Evolutionary conservation across 2,113 vertebrate species (phyloP), one percentile per base, ranked within the genome.

Genomic region (Myodes glareolus): DNA sequence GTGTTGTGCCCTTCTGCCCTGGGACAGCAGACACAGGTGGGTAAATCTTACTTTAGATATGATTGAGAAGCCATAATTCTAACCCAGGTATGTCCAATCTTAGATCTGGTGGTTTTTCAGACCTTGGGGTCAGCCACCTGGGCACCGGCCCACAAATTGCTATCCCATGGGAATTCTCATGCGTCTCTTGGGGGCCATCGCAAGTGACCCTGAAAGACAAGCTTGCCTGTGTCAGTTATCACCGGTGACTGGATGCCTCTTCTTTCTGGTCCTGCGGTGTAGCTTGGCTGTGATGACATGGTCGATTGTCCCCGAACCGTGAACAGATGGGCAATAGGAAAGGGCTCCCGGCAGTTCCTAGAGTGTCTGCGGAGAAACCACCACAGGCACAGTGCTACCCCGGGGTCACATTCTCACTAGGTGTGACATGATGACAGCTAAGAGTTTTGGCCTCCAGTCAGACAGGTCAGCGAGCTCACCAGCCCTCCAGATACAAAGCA

Each of bases 71-170:
- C 8, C 42, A 0, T 23, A 27, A 7, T 76, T 55, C 33, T 7
- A 21, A 2, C 42, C 42, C 5, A 1, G 52, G 13, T 39, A 1
- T 4, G 39, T 45, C 86, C 39, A 19, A 5, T 23, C 36, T 6
- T 0, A 0, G 45, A 50, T 17, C 0, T 10, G 1, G 16, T 3
- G 68, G 39, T 7, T 36, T 63, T 14, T 50, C 11, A 19, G 7
- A 4, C 39, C 0, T 0, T 29, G 2, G 5, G 33, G 0, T 1
- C 0, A 0, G 52, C 68, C 33, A 17, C 19, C 67, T 47, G 75
- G 61, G 33, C 68, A 12, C 67, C 16, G 47, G 68, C 61, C 14
- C 3, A 0, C 4, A n/a, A 68, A 7, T 6, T 47, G 0, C 14
- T 19, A 42, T 42, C 12, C 29, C 3, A 10, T 45, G 36, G 33